Evolutionary conservation across 2,797 vertebrate genomes (phyloP).

Genomic region (Setipinna tenuifilis): DNA sequence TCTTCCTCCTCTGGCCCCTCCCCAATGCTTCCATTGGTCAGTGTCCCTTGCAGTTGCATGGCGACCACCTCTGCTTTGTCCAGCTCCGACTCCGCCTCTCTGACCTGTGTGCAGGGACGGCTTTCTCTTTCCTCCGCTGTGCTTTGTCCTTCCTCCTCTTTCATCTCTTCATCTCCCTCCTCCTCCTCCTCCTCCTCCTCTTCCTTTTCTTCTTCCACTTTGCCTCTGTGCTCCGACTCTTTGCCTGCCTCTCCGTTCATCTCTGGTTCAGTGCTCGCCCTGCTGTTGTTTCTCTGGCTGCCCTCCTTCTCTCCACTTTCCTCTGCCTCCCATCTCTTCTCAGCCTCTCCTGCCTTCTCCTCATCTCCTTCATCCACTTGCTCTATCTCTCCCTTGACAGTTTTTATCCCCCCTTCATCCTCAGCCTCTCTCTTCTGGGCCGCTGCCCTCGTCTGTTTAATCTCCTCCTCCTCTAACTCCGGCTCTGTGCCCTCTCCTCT

Average conservation of each 20-base stretch:
- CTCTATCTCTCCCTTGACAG: neutral
- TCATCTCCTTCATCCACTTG: neutral
- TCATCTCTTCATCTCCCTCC: conserved; percentile 46
- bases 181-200: conserved; percentile 41
- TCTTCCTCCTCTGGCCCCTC: conserved; percentile 25
- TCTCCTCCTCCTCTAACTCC: conserved; percentile 42
- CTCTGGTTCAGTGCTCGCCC: conserved; percentile 7
- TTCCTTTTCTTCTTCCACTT: conserved; percentile 35
- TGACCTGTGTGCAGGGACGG: neutral
- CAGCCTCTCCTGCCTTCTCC: neutral
- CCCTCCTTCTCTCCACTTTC: conserved; percentile 3
- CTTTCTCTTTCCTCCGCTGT: neutral
- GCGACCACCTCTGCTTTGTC: neutral
- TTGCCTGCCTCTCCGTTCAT: conserved; percentile 4
- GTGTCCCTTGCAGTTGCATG: neutral
- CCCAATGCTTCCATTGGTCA: conserved; percentile 11
- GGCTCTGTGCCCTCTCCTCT: conserved; percentile 34
- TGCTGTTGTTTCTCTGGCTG: neutral
- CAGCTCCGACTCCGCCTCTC: neutral
- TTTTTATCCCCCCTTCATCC: neutral
- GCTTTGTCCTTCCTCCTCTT: conserved; percentile 30
- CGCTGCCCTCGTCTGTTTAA: neutral
- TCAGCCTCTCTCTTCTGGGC: neutral
- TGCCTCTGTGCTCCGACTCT: conserved; percentile 22
- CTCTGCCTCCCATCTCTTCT: conserved; percentile 1